phyloP scores from a whole-genome alignment of 2,888 invertebrate species.

The Plebejus melissa region DNA sequence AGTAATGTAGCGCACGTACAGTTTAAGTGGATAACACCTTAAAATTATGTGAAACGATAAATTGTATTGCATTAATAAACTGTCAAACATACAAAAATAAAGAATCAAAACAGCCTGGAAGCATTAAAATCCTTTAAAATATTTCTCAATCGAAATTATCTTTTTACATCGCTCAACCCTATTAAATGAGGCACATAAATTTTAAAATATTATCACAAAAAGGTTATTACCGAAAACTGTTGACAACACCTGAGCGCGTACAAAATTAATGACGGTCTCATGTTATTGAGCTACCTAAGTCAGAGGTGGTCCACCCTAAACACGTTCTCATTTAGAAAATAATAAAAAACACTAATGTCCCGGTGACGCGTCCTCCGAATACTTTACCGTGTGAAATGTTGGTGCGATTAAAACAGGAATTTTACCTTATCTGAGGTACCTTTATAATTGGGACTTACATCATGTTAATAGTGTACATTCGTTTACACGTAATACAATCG shows the following conservation, averaged over 20 bases:
- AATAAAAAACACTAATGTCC: constrained; percentile 47
- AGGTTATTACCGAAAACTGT: constrained; percentile 61
- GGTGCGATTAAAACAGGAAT: constrained; percentile 57
- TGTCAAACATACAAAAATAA: constrained; percentile 20
- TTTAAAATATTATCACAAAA: constrained; percentile 49
- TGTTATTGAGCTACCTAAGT: constrained; percentile 66
- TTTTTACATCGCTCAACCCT: constrained; percentile 24
- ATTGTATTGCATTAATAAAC: constrained; percentile 17
- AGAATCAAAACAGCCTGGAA: constrained; percentile 12
- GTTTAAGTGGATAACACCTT: background rate
- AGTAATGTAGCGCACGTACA: background rate
- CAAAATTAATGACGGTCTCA: constrained; percentile 71
- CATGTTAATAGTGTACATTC: constrained; percentile 37
- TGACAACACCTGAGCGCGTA: constrained; percentile 70
- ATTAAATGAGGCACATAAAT: constrained; percentile 51
- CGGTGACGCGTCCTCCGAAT: constrained; percentile 49
- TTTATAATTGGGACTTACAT: constrained; percentile 40
- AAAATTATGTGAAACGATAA: background rate
- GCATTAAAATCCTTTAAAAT: constrained; percentile 13
- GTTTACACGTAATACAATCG: constrained; percentile 19
- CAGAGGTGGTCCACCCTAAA: constrained; percentile 72
- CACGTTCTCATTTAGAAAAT: constrained; percentile 43
- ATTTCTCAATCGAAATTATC: constrained; percentile 22
- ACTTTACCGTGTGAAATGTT: constrained; percentile 60
- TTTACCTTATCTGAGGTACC: constrained; percentile 39